Base-by-base conservation (phyloP, 2,113 vertebrate species). In the Mormyrus lacerda region DNA sequence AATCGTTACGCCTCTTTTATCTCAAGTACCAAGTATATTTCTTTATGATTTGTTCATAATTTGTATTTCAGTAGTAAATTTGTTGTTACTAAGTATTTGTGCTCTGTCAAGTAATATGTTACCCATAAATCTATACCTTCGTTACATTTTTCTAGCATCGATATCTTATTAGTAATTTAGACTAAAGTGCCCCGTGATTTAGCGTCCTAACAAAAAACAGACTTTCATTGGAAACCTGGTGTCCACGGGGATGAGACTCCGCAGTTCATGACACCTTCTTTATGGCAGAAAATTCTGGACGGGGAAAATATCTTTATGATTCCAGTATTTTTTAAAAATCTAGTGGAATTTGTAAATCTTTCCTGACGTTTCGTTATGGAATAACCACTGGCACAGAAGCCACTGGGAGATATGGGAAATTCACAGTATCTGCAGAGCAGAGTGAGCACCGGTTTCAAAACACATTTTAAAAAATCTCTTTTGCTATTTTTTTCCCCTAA, bases 251-350 rank as follows among this genome's bases (percentile, higher is more conserved):
- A 88, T 87, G 42, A 73, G 15, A 58, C 48, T 0, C 42, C 76
- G 47, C 90, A 91, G 90, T 47, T 44, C 73, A 17, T 42, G 90
- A 91, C 89, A 92, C 90, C 88, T 88, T 84, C 31, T 85, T 24
- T 53, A 50, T 10, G 8, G 27, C 3, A 91, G 85, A 87, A 61
- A 69, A 76, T 39, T 79, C 13, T 79, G 35, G 13, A 42, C 4
- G 51, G 3, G 19, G 82, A 42, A 87, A 89, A 55, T 91, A 90
- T 91, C 83, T 55, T 4, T 39, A 82, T n/a, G 31, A 58, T 90
- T 31, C 13, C 82, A 21, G 47, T 86, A 69, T 7, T 31, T 27
- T 7, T 31, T 27, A 3, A 35, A 82, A 89, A 48, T 90, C 89
- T 55, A 79, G 50, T 51, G 53, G 2, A 53, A 27, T 4, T 48